phyloP scores from a whole-genome alignment of 2,888 invertebrate species.

The Pemphredon lugubris region DNA sequence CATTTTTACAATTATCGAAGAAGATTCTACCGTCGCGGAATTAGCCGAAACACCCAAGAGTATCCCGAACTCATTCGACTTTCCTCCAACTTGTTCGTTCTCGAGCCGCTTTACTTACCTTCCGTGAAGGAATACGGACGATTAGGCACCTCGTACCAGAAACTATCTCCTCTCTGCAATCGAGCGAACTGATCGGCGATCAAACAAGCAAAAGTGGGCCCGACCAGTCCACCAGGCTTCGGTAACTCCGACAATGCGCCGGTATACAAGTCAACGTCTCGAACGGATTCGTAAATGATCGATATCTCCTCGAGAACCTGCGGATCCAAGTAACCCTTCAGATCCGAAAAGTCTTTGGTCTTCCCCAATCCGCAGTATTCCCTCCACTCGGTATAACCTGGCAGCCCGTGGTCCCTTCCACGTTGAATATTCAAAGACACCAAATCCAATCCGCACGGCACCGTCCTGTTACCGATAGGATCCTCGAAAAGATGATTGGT shows the following conservation, averaged over 20 bases:
- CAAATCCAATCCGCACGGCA: constrained; percentile 89
- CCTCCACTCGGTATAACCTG: constrained; percentile 89
- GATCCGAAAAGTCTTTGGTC: constrained; percentile 85
- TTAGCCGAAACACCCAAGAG: too few relatives aligned
- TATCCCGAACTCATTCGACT: not conserved
- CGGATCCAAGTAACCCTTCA: constrained; percentile 85
- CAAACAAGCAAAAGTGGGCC: constrained; percentile 92
- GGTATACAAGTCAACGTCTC: constrained; percentile 94
- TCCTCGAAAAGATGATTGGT: constrained; percentile 85
- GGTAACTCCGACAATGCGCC: constrained; percentile 93
- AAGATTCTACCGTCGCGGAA: too few relatives aligned
- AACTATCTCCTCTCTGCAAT: constrained; percentile 91
- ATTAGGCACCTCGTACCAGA: constrained; percentile 92
- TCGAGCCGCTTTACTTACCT: constrained; percentile 81
- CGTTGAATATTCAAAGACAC: constrained; percentile 94
- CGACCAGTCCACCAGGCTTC: constrained; percentile 87
- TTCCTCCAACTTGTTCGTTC: not conserved
- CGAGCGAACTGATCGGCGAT: constrained; percentile 92
- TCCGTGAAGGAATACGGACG: constrained; percentile 86
- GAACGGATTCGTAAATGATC: constrained; percentile 87
- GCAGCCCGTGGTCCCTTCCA: constrained; percentile 93
- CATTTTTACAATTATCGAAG: too few relatives aligned
- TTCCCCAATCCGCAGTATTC: constrained; percentile 87
- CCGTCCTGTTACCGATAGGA: constrained; percentile 71
- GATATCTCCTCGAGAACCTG: constrained; percentile 85